Percentiles rank a stretch among this genome's conserved stretches.
These are phyloP conservation scores for Eugnorisma glareosa DNA, from an alignment of 2,888 invertebrate species.

Conservation along the genomic window DNA sequence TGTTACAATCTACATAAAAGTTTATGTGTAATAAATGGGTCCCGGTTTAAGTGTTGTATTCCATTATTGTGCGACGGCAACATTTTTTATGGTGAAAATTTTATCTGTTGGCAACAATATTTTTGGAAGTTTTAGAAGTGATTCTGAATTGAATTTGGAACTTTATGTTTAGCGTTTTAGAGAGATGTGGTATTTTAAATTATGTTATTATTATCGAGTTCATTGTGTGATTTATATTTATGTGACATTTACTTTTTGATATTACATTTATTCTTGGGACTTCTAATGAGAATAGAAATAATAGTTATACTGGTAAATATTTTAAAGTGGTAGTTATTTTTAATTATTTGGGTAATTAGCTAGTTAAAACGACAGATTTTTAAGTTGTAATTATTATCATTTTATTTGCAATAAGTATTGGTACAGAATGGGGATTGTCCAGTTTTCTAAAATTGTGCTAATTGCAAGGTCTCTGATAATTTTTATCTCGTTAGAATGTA, in stretches of 20 bases:
- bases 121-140: slow-evolving; percentile 33
- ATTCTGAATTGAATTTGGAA: slow-evolving; percentile 17
- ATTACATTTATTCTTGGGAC: background rate
- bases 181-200: background rate
- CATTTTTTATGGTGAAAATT: slow-evolving; percentile 62
- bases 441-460: too few relatives aligned
- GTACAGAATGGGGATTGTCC: too few relatives aligned
- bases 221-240: slow-evolving; percentile 3
- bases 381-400: background rate
- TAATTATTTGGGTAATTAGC: background rate
- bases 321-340: background rate
- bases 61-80: slow-evolving; percentile 62
- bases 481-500: too few relatives aligned
- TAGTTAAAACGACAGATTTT: background rate
- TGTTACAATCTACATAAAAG: slow-evolving; percentile 71
- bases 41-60: slow-evolving; percentile 64
- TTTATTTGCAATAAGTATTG: background rate
- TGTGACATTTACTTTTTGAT: background rate
- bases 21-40: slow-evolving; percentile 71
- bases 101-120: slow-evolving; percentile 45
- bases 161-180: slow-evolving; percentile 18
- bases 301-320: background rate
- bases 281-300: background rate
- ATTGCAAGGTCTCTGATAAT: too few relatives aligned
- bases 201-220: background rate